These are phyloP conservation scores for Melanotaenia pygmaea DNA, from an alignment of 2,797 vertebrate species.

Conservation along the genomic window DNA sequence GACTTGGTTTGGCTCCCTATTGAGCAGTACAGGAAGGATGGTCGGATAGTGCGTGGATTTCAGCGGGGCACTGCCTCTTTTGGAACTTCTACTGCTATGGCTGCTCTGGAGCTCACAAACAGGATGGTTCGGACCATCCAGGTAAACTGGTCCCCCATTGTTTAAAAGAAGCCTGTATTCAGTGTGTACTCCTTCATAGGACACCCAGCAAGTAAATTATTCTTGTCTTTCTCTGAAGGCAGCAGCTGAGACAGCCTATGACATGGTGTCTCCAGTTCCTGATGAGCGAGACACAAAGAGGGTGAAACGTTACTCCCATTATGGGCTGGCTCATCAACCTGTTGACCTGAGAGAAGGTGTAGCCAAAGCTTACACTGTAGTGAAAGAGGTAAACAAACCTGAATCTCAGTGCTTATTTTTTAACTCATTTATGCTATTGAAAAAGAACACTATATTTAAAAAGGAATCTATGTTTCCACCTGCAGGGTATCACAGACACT, in stretches of 20 bases:
- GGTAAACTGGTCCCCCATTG: slow-evolving; percentile 75
- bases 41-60: slow-evolving; percentile 94
- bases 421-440: not conserved
- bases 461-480: slow-evolving; percentile 7
- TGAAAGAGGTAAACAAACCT: slow-evolving; percentile 89
- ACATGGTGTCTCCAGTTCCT: slow-evolving; percentile 97
- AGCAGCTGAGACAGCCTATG: slow-evolving; percentile 97
- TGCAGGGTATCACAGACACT: slow-evolving; percentile 94
- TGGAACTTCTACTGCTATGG: slow-evolving; percentile 98
- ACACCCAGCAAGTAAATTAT: not conserved
- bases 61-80: slow-evolving; percentile 97
- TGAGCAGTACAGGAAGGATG: slow-evolving; percentile 98
- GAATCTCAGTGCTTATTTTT: not conserved
- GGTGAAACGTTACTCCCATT: slow-evolving; percentile 89
- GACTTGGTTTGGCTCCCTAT: slow-evolving; percentile 98
- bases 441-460: not conserved
- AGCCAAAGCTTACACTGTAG: slow-evolving; percentile 96
- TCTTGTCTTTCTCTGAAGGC: slow-evolving; percentile 79
- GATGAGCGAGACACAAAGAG: slow-evolving; percentile 90
- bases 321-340: slow-evolving; percentile 93
- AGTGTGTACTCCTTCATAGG: not conserved
- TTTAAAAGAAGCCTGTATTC: not conserved
- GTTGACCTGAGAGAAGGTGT: slow-evolving; percentile 97
- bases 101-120: slow-evolving; percentile 96
- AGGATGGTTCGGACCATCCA: slow-evolving; percentile 98